Base-by-base conservation (phyloP, 2,113 vertebrate species). In the Eurystomus gularis region DNA sequence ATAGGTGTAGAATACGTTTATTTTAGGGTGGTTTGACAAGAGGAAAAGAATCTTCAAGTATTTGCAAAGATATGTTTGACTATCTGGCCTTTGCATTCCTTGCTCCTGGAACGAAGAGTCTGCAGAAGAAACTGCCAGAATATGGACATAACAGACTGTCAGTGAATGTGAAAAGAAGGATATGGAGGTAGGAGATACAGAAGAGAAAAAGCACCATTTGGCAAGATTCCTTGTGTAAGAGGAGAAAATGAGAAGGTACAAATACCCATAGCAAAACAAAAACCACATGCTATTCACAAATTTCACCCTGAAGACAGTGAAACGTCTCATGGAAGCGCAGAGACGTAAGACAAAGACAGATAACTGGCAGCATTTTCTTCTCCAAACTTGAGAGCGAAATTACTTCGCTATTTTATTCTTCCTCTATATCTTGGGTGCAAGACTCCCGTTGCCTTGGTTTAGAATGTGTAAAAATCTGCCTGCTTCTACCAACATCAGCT, bases 61-160 rank as follows among this genome's bases (percentile, higher is more conserved):
- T 91, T 92, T 93, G 86, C 39, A 77, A 33, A 86, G 78, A 57
- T 83, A 35, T 21, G 72, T 18, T 81, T 69, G 77, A n/a, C 72
- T 91, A 62, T 92, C 85, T 83, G 90, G 66, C 70, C 70, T 51
- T 78, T 54, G 51, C 93, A 92, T 97, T 96, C 94, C 62, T 94
- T 60, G 62, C 82, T 82, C 28, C 54, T 88, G 90, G 87, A 93
- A 94, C 48, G 90, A 83, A 46, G 75, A 42, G 31, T 54, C 29
- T 58, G 54, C 54, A 73, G 61, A 77, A 93, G 91, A 35, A 93
- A 62, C 18, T 77, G 68, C 75, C 90, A 90, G 73, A 58, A 80
- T 2, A 7, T 4, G 54, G 91, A 87, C 65, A 48, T 35, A 77
- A 66, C 46, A 85, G 28, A 31, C 70, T 89, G 69, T 33, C 88